phyloP scores from a whole-genome alignment of 1,140 invertebrate genomes.

The Drosophila sp. region DNA sequence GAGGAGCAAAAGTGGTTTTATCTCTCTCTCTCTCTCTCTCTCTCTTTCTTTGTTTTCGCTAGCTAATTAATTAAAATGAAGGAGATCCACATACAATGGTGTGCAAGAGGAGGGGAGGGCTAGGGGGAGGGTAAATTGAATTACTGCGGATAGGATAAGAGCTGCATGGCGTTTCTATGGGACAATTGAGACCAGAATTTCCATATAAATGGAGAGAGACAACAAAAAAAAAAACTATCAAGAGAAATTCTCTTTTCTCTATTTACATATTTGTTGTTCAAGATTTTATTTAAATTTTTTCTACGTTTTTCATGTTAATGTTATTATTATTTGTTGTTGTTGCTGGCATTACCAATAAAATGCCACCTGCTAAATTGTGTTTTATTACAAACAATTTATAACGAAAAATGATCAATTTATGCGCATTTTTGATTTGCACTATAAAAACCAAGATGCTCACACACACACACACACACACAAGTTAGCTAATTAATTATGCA shows the following conservation, averaged over 20 bases:
- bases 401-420: constrained; percentile 59
- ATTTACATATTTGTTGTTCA: not conserved
- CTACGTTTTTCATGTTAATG: not conserved
- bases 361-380: constrained; percentile 69
- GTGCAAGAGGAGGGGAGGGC: constrained; percentile 18
- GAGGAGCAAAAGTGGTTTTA: constrained; percentile 44
- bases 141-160: constrained; percentile 19
- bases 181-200: constrained; percentile 1
- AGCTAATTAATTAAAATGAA: constrained; percentile 56
- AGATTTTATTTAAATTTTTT: not conserved
- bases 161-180: not conserved
- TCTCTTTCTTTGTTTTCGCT: constrained; percentile 12
- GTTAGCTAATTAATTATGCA: constrained; percentile 76
- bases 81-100: constrained; percentile 24
- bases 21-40: not conserved
- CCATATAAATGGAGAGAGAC: not conserved
- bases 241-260: not conserved
- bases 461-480: constrained; percentile 37
- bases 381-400: constrained; percentile 75
- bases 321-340: not conserved
- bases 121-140: constrained; percentile 19
- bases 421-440: constrained; percentile 79
- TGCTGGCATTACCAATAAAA: constrained; percentile 29
- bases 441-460: constrained; percentile 59
- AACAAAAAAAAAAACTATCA: not conserved